Evolutionary conservation across 2,113 vertebrate species (phyloP).

Genomic region (Struthio camelus): DNA sequence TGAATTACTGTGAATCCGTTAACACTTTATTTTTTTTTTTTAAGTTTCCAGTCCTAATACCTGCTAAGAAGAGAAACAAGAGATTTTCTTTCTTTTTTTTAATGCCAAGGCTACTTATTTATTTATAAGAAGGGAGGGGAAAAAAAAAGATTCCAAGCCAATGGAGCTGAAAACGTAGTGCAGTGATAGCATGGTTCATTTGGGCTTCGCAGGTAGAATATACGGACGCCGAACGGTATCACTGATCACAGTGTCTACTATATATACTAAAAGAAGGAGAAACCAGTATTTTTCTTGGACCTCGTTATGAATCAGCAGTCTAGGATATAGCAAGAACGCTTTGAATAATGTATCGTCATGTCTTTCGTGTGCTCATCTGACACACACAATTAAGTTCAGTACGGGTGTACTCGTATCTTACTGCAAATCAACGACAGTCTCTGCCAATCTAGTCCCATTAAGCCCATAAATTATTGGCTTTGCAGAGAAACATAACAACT

Average conservation of each 20-base stretch:
- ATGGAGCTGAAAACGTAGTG: background rate
- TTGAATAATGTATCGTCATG: background rate
- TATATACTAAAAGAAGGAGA: background rate
- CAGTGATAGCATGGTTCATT: background rate
- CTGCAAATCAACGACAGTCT: background rate
- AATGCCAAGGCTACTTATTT: background rate
- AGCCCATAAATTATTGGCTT: background rate
- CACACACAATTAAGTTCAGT: background rate
- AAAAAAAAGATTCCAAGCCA: background rate
- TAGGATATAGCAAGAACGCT: background rate
- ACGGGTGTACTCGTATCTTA: background rate
- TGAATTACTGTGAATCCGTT: too few relatives aligned
- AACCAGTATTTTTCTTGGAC: background rate
- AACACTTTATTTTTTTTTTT: background rate
- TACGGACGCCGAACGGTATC: background rate
- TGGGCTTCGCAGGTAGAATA: accelerated
- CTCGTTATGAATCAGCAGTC: background rate
- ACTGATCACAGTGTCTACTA: background rate
- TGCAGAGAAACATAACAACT: background rate
- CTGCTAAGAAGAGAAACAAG: background rate
- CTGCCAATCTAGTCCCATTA: background rate
- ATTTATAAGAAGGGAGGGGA: background rate
- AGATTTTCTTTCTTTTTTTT: background rate
- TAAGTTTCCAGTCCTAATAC: background rate
- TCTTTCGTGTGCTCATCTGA: background rate